Percentiles rank a stretch among this genome's conserved stretches.
Evolutionary conservation across 2,797 vertebrate species (phyloP).

Genomic region (Falco naumanni): DNA sequence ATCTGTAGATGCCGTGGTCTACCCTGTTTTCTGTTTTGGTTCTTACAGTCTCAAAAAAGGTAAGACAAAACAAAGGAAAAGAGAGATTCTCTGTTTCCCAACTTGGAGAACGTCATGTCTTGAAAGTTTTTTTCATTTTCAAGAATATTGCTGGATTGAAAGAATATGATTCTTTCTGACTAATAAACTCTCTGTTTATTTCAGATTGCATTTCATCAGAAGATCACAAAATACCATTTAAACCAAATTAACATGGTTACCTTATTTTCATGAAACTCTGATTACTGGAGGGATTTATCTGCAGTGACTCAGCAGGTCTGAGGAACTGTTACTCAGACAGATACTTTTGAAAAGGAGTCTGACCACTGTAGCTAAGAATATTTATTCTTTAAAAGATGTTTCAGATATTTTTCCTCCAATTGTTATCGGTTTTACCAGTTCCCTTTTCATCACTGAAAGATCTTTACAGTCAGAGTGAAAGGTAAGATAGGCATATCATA

Average conservation of each 20-base stretch:
- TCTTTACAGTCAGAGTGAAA: neutral
- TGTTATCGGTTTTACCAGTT: neutral
- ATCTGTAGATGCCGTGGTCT: neutral
- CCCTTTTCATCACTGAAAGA: neutral
- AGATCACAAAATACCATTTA: slow-evolving; percentile 7
- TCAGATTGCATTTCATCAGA: neutral
- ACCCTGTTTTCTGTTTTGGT: neutral
- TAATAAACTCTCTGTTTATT: slow-evolving; percentile 2
- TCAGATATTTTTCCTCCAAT: neutral
- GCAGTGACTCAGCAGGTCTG: slow-evolving; percentile 35
- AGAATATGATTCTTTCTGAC: neutral
- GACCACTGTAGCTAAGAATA: neutral
- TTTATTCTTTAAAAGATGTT: neutral
- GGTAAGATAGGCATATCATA: accelerated
- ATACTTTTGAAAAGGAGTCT: neutral
- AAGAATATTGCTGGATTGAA: neutral
- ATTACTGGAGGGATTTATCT: slow-evolving; percentile 17
- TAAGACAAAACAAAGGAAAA: neutral
- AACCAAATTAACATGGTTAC: neutral
- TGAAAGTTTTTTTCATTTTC: neutral
- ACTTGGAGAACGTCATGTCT: neutral
- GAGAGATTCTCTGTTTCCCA: neutral
- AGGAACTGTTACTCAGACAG: neutral
- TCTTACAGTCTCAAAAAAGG: neutral
- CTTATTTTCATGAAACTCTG: neutral